Evolutionary conservation across 2,888 invertebrate species (phyloP).

Genomic region (Hemicrepidius hirtus): DNA sequence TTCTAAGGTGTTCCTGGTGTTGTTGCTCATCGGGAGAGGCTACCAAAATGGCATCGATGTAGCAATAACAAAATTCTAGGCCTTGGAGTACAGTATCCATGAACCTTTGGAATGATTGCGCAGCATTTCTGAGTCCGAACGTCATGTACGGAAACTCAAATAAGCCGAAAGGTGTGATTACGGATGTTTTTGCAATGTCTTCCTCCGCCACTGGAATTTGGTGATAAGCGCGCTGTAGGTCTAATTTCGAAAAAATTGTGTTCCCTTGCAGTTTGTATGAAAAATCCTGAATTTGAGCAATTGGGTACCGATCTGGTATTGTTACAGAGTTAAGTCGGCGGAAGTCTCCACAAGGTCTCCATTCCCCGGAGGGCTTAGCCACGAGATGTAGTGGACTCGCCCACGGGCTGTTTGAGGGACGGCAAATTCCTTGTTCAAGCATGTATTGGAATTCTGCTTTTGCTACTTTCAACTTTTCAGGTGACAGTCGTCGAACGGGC

Average conservation of each 20-base stretch:
- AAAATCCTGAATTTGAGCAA: neutral
- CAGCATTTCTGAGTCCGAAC: neutral
- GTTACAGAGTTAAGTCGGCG: slow-evolving; percentile 2
- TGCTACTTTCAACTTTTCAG: slow-evolving; percentile 6
- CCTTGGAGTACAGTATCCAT: neutral
- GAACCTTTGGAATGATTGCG: neutral
- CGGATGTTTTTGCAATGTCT: slow-evolving; percentile 12
- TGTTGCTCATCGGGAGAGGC: neutral
- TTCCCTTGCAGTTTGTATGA: neutral
- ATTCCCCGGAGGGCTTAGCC: neutral
- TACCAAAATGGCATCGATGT: slow-evolving; percentile 19
- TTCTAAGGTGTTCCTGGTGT: neutral
- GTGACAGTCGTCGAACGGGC: neutral
- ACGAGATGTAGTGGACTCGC: slow-evolving; percentile 65
- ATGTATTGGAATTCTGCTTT: slow-evolving; percentile 15
- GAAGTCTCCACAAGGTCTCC: slow-evolving; percentile 7
- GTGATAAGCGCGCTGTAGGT: neutral
- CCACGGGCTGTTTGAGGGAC: slow-evolving; percentile 69
- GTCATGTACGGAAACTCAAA: too few species aligned
- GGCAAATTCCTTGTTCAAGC: slow-evolving; percentile 67
- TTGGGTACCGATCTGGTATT: slow-evolving; percentile 9
- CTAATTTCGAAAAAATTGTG: neutral
- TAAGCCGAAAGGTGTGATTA: too few species aligned
- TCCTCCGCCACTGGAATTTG: slow-evolving; percentile 8
- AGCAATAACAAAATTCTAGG: neutral